Evolutionary conservation across 2,113 vertebrate genomes (phyloP).

Genomic region (Motacilla tschutschensis): DNA sequence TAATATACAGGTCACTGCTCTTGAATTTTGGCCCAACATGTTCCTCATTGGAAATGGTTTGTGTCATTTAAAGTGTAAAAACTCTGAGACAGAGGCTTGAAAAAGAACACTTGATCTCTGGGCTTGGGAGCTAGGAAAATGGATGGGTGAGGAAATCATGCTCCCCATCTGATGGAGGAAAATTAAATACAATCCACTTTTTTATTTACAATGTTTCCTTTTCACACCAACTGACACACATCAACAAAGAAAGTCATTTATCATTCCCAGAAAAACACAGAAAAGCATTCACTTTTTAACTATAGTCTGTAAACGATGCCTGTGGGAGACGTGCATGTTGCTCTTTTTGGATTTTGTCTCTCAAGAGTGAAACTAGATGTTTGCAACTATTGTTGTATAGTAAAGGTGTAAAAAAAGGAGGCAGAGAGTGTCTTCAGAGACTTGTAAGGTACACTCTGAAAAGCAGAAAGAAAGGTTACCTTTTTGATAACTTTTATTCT

Average conservation of each 20-base stretch:
- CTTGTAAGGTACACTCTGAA: not conserved
- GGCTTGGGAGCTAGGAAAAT: not conserved
- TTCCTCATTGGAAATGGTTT: not conserved
- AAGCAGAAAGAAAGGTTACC: not conserved
- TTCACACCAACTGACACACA: not conserved
- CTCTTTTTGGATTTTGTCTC: not conserved
- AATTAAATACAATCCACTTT: not conserved
- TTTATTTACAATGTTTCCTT: not conserved
- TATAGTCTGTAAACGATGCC: accelerated
- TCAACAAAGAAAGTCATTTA: not conserved
- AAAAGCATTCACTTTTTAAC: not conserved
- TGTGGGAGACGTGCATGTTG: not conserved
- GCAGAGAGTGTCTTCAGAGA: accelerated
- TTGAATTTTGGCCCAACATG: not conserved
- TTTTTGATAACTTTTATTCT: not conserved
- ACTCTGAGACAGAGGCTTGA: not conserved
- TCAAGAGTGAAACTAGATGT: not conserved
- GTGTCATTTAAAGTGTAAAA: not conserved
- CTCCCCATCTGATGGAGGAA: not conserved
- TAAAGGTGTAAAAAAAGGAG: not conserved
- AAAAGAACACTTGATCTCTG: not conserved
- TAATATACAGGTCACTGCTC: not conserved
- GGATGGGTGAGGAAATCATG: accelerated
- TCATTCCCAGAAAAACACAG: not conserved
- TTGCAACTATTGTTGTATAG: not conserved